Evolutionary conservation across 2,113 vertebrate species (phyloP), one percentile per base, ranked within the genome.

Genomic region (Circaetus cinerascens): DNA sequence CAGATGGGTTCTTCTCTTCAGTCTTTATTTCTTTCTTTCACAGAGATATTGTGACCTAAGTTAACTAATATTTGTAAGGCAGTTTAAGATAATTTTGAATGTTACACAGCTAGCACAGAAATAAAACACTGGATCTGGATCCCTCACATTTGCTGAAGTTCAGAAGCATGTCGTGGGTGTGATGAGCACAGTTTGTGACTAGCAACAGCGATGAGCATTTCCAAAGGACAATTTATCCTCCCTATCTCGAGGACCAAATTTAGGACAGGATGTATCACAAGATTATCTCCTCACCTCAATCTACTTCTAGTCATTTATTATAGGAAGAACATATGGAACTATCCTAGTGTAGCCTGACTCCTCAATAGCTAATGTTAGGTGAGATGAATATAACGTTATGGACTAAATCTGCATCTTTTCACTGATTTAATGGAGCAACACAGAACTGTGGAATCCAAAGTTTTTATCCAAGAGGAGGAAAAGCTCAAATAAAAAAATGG

Each of bases 181-280:
- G 83, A 96, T 88, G 73, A 96, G 76, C 73, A 94, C 76, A 91
- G 73, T 89, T 81, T 95, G 86, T 95, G 68, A 96, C 73, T 89
- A 84, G 80, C 20, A 96, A 81, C 51, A 78, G n/a, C 0, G 1
- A 96, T 78, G 69, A 95, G 21, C 32, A 25, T 77, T 94, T 95
- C 77, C 91, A 94, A 97, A 94, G 84, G 73, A 89, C 77, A 95
- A 71, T 87, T 95, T 94, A 87, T 91, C 64, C 56, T 78, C 80
- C 20, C 9, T 75, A 68, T 87, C 51, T 87, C 13, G 2, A 77
- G 78, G 56, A 78, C 80, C 94, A 94, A 93, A 93, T 95, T 87
- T 95, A 96, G 89, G 87, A 81, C 1, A 11, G n/a, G 59, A 84
- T 91, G 89, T 91, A 81, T 95, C 95, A 96, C 81, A 81, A 81